Percentiles rank a stretch among this genome's conserved stretches.
These are phyloP conservation scores for Mobula birostris DNA, from an alignment of 2,113 vertebrate genomes.

Conservation along the genomic window DNA sequence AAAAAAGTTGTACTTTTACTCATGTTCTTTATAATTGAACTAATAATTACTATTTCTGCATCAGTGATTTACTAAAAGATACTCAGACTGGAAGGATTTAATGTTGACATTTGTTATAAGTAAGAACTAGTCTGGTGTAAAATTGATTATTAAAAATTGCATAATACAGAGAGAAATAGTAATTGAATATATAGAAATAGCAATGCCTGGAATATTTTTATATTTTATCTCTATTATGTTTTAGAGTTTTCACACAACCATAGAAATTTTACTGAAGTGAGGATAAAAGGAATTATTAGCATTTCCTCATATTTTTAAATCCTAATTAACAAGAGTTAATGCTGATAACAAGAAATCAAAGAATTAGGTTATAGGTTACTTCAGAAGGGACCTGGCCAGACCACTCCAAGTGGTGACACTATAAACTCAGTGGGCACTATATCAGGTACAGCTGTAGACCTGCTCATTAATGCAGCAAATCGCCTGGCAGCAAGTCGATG, in stretches of 20 bases:
- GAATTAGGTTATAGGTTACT: background rate
- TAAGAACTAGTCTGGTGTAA: background rate
- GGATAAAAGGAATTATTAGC: background rate
- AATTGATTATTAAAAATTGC: background rate
- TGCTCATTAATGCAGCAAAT: too few relatives aligned
- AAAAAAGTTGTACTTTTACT: background rate
- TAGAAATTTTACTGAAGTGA: background rate
- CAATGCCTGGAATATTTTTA: background rate
- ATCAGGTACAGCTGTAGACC: too few relatives aligned
- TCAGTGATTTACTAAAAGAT: constrained; percentile 10
- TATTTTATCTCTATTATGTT: background rate
- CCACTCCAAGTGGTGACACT: background rate
- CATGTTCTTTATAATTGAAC: background rate
- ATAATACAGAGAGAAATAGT: background rate
- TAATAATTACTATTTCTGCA: background rate
- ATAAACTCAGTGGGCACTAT: too few relatives aligned
- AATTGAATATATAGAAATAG: background rate
- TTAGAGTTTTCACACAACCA: background rate
- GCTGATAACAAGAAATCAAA: background rate
- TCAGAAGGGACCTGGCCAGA: background rate
- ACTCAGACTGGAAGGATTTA: background rate
- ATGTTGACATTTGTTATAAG: background rate
- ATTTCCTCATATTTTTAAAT: background rate
- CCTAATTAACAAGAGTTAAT: background rate
- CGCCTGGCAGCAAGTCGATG: too few relatives aligned